These are phyloP conservation scores for Poeciliopsis occidentalis DNA, from an alignment of 2,113 vertebrate genomes.

Conservation along the genomic window DNA sequence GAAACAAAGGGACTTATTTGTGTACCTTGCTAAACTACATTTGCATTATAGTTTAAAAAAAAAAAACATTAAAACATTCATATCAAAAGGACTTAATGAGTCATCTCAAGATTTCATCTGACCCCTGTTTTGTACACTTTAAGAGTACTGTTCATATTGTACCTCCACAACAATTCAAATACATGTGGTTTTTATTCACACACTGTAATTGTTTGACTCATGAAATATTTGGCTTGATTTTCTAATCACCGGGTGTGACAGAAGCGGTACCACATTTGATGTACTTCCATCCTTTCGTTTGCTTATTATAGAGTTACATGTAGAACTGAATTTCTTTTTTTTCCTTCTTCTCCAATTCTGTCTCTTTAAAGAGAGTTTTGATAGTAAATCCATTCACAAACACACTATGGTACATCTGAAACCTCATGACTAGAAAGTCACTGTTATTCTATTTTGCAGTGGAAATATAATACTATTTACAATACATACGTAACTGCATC, in stretches of 20 bases:
- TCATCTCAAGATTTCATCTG: constrained; percentile 55
- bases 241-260: constrained; percentile 58
- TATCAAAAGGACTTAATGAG: constrained; percentile 69
- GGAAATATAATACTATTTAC: constrained; percentile 73
- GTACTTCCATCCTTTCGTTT: constrained; percentile 27
- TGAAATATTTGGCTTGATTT: constrained; percentile 46
- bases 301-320: constrained; percentile 32
- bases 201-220: constrained; percentile 45
- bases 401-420: constrained; percentile 63
- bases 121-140: constrained; percentile 73
- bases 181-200: constrained; percentile 51
- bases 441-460: constrained; percentile 59
- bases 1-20: constrained; percentile 64
- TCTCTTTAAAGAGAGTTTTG: constrained; percentile 49
- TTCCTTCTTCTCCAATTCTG: background rate
- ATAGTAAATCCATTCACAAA: constrained; percentile 61
- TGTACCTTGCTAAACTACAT: constrained; percentile 81
- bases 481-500: constrained; percentile 55
- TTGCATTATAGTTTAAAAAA: constrained; percentile 68
- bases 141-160: constrained; percentile 72
- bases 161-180: constrained; percentile 70
- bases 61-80: constrained; percentile 73
- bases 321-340: constrained; percentile 22
- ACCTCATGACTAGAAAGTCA: constrained; percentile 66
- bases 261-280: constrained; percentile 73